Evolutionary conservation across 2,797 vertebrate genomes (phyloP), one percentile per base, ranked within the genome.

Genomic region (Chrysocyon brachyurus): DNA sequence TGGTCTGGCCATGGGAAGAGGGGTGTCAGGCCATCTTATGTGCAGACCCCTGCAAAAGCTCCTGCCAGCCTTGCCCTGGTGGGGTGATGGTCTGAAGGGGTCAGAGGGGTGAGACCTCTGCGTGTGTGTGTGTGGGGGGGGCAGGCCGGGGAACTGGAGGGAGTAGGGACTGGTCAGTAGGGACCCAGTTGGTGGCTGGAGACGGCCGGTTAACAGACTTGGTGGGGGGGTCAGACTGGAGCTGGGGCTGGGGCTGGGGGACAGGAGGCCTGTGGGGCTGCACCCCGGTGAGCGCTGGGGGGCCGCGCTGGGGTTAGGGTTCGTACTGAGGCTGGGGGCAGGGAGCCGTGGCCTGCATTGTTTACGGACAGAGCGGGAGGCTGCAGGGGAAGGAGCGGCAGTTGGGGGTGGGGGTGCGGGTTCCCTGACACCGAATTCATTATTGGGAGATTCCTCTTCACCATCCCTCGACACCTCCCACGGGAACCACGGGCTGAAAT

Each of bases 401-500:
- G 90, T 54, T 75, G 84, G 68, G 73, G 52, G 72, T 59, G 86
- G 77, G 88, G 87, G 90, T 64, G 90, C 26, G 97, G 96, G 95
- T 97, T 98, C 94, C 97, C 97, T 92, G 96, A 97, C 98, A 97
- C 98, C 78, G 97, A 97, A 97, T 98, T 97, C 97, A 97, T 98
- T 98, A 98, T 36, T 81, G 96, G 97, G 98, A 97, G 96, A 97
- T 98, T 96, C 97, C 97, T 90, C 96, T 96, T 97, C 97, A 83
- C 97, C 96, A 61, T 90, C 85, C 92, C 90, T 94, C 93, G 46
- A 97, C 97, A 97, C 98, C 97, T 98, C 97, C 97, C 96, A 96
- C 97, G 82, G 97, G 94, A 95, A 93, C 77, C 95, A 49, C 90
- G 91, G 97, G 94, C 97, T 97, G 90, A 93, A 92, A 90, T 46